phyloP scores from a whole-genome alignment of 2,797 vertebrate genomes.

The Diplodus puntazzo region DNA sequence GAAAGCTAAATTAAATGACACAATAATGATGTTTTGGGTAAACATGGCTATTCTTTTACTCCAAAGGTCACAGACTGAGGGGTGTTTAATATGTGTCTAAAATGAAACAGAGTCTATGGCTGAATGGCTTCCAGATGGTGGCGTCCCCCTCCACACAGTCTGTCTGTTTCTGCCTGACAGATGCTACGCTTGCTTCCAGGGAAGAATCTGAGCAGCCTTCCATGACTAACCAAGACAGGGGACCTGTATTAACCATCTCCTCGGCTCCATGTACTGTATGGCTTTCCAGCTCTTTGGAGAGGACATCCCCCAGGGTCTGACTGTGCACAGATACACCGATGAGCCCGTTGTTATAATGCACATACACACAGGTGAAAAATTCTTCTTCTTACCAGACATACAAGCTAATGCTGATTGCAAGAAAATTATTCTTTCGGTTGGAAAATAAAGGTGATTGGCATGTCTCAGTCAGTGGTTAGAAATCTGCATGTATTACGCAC shows the following conservation, averaged over 20 bases:
- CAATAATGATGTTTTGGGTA: constrained; percentile 68
- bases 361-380: constrained; percentile 21
- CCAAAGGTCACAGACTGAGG: constrained; percentile 71
- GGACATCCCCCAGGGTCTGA: constrained; percentile 42
- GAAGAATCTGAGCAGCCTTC: constrained; percentile 77
- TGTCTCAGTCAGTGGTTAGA: constrained; percentile 32
- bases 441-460: constrained; percentile 37
- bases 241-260: constrained; percentile 72
- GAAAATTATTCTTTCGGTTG: constrained; percentile 23
- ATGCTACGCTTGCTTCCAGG: constrained; percentile 72
- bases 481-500: neutral
- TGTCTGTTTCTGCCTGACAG: constrained; percentile 75
- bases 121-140: constrained; percentile 85
- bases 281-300: constrained; percentile 51
- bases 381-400: constrained; percentile 6
- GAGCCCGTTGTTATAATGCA: constrained; percentile 18
- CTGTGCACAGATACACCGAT: constrained; percentile 19
- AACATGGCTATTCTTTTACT: constrained; percentile 68
- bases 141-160: constrained; percentile 64
- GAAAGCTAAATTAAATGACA: constrained; percentile 65
- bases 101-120: constrained; percentile 64
- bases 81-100: constrained; percentile 66
- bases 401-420: constrained; percentile 6
- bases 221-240: constrained; percentile 78
- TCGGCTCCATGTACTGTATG: constrained; percentile 57